Evolutionary conservation across 2,797 vertebrate species (phyloP).

Genomic region (Myiotriccus ornatus): DNA sequence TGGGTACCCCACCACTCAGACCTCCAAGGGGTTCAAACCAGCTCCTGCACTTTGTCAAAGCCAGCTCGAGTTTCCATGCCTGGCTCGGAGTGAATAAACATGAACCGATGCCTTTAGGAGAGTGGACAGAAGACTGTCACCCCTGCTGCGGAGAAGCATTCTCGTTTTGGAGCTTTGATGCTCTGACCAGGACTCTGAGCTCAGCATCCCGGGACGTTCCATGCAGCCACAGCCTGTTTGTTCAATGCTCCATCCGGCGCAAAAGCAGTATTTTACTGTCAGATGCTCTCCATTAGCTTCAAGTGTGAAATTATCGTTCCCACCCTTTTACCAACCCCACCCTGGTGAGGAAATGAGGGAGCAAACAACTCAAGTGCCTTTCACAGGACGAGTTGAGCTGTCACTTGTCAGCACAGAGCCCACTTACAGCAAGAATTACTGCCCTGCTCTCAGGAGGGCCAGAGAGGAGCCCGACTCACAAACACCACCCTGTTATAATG

Average conservation of each 20-base stretch:
- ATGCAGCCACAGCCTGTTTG: conserved; percentile 23
- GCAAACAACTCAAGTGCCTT: conserved; percentile 28
- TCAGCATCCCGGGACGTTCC: neutral
- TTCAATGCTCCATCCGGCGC: neutral
- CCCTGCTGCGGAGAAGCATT: neutral
- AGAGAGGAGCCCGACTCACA: neutral
- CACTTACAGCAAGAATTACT: neutral
- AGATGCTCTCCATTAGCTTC: conserved; percentile 59
- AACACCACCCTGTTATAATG: rapidly evolving
- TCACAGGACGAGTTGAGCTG: neutral
- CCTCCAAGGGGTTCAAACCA: neutral
- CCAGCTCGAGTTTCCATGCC: neutral
- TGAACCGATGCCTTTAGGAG: neutral
- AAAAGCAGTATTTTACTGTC: conserved; percentile 17
- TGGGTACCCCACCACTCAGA: neutral
- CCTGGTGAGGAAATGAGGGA: conserved; percentile 44
- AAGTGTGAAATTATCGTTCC: conserved; percentile 54
- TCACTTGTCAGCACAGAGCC: conserved; percentile 42
- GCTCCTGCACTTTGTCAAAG: conserved; percentile 38
- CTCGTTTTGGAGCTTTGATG: neutral
- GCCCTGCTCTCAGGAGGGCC: neutral
- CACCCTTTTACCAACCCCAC: conserved; percentile 40
- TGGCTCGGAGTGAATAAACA: neutral
- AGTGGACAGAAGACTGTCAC: neutral
- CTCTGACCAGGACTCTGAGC: neutral